Base-by-base conservation (phyloP, 2,113 vertebrate genomes). In the Lepisosteus osseus region DNA sequence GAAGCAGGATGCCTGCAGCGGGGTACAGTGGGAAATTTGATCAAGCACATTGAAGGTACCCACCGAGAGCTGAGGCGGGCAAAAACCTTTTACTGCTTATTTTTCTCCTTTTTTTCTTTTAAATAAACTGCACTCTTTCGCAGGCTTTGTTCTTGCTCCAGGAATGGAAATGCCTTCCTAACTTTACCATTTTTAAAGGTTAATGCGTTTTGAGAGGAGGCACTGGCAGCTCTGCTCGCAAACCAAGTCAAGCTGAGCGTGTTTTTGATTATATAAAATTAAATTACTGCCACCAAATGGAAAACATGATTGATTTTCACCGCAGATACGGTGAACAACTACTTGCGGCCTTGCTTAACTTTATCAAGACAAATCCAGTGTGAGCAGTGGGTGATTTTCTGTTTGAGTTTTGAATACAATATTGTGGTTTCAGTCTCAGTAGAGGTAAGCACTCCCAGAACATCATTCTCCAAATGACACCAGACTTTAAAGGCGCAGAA, bases 231-330 rank as follows among this genome's bases (percentile, higher is more conserved):
- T 75, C 79, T 65, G 78, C 68, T 77, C 73, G 47, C 71, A 63
- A 71, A 76, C 72, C 69, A 47, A 72, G 73, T 74, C 73, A 75
- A 78, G 73, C 79, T 77, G 77, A 70, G 77, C 76, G 57, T 77
- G 72, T 71, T 79, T 80, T 85, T 83, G 72, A 88, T 82, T 87
- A 87, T 82, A 85, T 82, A 73, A 89, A 86, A 87, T 86, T 76
- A 82, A 82, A 85, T 86, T 84, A 87, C 82, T 77, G 80, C 78
- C 78, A 74, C 74, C 67, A 74, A 86, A 79, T 76, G 66, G 82
- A 79, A 80, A 79, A 78, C 62, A 77, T 76, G 79, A 86, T 85
- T 79, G 86, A 87, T 89, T 86, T 85, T 82, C 75, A 77, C 71
- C 45, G 77, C 76, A 82, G 85, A 83, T 82, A 76, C 75, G 66